These are phyloP conservation scores for Merops nubicus DNA, from an alignment of 2,113 vertebrate species.

Conservation along the genomic window DNA sequence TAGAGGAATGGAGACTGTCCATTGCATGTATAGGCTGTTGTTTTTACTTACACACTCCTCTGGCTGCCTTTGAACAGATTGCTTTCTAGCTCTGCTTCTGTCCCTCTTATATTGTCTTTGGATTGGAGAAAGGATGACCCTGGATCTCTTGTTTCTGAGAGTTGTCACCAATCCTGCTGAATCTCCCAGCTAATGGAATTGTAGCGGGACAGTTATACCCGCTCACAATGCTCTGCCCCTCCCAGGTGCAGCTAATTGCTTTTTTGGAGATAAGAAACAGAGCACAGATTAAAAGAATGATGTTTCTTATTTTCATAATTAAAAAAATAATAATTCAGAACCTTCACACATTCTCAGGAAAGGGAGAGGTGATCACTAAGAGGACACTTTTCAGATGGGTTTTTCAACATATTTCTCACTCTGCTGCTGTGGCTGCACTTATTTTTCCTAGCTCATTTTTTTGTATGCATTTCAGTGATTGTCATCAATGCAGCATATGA, in stretches of 20 bases:
- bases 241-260: neutral
- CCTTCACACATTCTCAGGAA: neutral
- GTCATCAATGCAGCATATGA: neutral
- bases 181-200: neutral
- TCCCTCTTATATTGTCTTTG: neutral
- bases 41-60: neutral
- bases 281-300: neutral
- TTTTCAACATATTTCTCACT: conserved; percentile 19
- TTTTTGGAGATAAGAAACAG: neutral
- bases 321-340: neutral
- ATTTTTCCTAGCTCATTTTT: neutral
- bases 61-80: neutral
- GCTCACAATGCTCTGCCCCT: neutral
- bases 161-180: neutral
- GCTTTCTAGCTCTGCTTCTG: neutral
- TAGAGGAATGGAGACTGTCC: neutral
- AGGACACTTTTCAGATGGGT: conserved; percentile 27
- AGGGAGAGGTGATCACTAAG: conserved; percentile 7
- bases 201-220: neutral
- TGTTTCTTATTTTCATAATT: conserved; percentile 39
- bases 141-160: neutral
- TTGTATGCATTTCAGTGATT: neutral
- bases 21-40: neutral
- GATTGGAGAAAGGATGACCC: neutral
- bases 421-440: neutral